phyloP scores from a whole-genome alignment of 1,140 invertebrate genomes.

The Planococcus citri region DNA sequence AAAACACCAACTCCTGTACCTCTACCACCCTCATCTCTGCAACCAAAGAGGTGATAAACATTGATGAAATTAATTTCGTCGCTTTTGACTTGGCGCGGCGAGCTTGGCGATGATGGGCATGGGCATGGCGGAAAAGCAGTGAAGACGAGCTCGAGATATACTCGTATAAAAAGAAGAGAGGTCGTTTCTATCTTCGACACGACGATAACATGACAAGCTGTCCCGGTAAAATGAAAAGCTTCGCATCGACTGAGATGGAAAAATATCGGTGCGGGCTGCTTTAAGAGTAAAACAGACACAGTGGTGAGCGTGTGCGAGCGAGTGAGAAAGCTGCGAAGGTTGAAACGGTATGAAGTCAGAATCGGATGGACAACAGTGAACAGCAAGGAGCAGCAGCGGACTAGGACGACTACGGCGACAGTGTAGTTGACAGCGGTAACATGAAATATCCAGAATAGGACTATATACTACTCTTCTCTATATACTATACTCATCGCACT shows the following conservation, averaged over 20 bases:
- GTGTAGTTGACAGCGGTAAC: conserved; percentile 16
- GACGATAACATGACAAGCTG: conserved; percentile 18
- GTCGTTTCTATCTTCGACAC: conserved; percentile 14
- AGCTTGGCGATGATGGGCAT: no score
- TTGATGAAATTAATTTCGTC: conserved; percentile 15
- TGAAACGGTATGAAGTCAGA: conserved; percentile 15
- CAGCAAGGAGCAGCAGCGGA: not conserved
- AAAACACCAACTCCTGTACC: no score
- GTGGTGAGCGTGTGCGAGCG: no score
- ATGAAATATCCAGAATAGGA: conserved; percentile 13
- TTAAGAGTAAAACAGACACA: no score
- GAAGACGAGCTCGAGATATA: no score
- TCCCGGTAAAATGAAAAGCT: conserved; percentile 16
- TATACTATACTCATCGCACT: not conserved
- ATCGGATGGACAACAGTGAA: conserved; percentile 4
- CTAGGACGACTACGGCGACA: not conserved
- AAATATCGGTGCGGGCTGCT: no score
- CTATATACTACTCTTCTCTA: not conserved
- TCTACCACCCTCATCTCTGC: no score
- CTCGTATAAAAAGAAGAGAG: not conserved
- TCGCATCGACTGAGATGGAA: no score
- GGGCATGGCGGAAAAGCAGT: no score
- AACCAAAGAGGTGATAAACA: conserved; percentile 10
- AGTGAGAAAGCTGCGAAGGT: no score
- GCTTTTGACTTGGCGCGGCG: not conserved